phyloP scores from a whole-genome alignment of 23 tunicate species.

The Ascidia mentula region DNA sequence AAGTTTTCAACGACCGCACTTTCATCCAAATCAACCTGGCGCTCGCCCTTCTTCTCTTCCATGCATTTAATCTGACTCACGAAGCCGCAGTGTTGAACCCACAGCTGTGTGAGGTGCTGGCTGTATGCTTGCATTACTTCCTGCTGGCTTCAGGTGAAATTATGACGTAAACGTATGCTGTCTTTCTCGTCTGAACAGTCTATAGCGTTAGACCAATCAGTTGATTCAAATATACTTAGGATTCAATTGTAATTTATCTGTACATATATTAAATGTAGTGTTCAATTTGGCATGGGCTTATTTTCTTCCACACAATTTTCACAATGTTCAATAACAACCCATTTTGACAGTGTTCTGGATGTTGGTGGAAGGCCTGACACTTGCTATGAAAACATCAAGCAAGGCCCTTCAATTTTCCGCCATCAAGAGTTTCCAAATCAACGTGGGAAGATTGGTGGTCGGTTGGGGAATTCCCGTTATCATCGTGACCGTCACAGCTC shows the following conservation, averaged over 20 bases:
- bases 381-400: slow-evolving; percentile 7
- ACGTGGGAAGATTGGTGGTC: background rate
- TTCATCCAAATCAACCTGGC: slow-evolving; percentile 18
- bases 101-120: slow-evolving; percentile 12
- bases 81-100: slow-evolving; percentile 4
- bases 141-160: slow-evolving; percentile 18
- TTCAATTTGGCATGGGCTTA: too few species aligned
- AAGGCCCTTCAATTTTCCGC: slow-evolving; percentile 7
- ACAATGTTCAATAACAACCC: too few species aligned
- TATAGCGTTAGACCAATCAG: too few species aligned
- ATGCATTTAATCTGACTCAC: background rate
- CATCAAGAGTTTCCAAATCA: background rate
- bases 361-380: slow-evolving; percentile 19
- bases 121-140: slow-evolving; percentile 14
- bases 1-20: background rate
- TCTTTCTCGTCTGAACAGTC: too few species aligned
- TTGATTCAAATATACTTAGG: too few species aligned
- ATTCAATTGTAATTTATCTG: too few species aligned
- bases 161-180: too few species aligned
- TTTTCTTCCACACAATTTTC: too few species aligned
- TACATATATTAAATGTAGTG: too few species aligned
- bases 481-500: background rate
- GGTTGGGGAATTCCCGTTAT: background rate
- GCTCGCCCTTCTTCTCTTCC: slow-evolving; percentile 14
- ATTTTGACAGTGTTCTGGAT: slow-evolving; percentile 8